Conservation (phyloP, 2,797 vertebrate species). For the Dendrocincla fuliginosa region DNA sequence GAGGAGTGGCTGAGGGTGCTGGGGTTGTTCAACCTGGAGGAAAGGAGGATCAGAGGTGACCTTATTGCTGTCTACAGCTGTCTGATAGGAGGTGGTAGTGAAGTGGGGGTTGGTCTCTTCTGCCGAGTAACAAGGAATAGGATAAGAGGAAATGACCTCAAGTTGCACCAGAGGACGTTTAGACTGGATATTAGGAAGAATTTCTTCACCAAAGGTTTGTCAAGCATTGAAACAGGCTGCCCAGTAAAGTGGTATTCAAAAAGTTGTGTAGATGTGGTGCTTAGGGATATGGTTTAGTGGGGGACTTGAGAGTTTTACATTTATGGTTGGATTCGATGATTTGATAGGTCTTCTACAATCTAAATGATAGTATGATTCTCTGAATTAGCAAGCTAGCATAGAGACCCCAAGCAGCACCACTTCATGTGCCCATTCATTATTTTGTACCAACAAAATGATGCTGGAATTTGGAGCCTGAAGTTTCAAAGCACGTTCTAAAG, state of each 20-base stretch:
- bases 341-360: background rate
- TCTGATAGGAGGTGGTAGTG: background rate
- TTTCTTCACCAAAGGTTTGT: background rate
- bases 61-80: background rate
- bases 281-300: background rate
- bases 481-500: background rate
- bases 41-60: background rate
- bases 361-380: background rate
- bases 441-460: background rate
- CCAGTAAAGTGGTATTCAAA: background rate
- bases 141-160: background rate
- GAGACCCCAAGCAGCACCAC: background rate
- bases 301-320: background rate
- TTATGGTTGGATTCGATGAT: background rate
- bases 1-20: background rate
- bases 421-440: background rate
- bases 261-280: rapidly evolving
- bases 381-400: background rate
- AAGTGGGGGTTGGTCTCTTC: rapidly evolving
- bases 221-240: background rate
- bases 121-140: background rate
- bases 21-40: background rate
- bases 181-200: background rate
- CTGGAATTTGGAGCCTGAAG: background rate
- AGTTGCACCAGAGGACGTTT: background rate